These are phyloP conservation scores for Aphelinus atriplicis DNA, from an alignment of 1,140 invertebrate genomes.

Conservation along the genomic window DNA sequence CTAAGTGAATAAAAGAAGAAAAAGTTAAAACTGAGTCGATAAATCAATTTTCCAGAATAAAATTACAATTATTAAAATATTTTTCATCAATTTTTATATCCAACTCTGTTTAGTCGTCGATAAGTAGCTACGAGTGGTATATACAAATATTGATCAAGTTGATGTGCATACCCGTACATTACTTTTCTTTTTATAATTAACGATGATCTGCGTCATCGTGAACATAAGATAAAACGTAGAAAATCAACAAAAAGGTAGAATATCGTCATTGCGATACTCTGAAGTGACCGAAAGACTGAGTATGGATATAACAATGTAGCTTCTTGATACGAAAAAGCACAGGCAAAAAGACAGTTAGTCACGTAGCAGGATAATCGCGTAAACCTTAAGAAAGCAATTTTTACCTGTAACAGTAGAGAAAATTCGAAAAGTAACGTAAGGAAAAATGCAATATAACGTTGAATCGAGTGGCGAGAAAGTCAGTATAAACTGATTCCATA, in stretches of 20 bases:
- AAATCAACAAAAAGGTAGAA: constrained; percentile 23
- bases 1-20: constrained; percentile 11
- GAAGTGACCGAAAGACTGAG: constrained; percentile 41
- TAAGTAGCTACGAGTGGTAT: constrained; percentile 12
- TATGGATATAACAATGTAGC: constrained; percentile 31
- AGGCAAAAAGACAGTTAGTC: background rate
- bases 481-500: constrained; percentile 28
- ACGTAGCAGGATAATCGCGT: constrained; percentile 14
- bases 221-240: constrained; percentile 19
- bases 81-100: constrained; percentile 14
- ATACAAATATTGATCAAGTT: constrained; percentile 13
- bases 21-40: background rate
- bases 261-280: constrained; percentile 31
- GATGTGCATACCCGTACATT: constrained; percentile 17
- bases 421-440: background rate
- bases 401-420: constrained; percentile 26
- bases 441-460: constrained; percentile 13
- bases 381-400: constrained; percentile 35
- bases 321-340: background rate
- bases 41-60: constrained; percentile 12
- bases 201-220: background rate
- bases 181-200: constrained; percentile 28
- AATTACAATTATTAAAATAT: constrained; percentile 38
- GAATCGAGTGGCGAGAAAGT: constrained; percentile 36
- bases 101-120: constrained; percentile 32